Base-by-base conservation (phyloP, 2,113 vertebrate species). In the Struthidea cinerea region DNA sequence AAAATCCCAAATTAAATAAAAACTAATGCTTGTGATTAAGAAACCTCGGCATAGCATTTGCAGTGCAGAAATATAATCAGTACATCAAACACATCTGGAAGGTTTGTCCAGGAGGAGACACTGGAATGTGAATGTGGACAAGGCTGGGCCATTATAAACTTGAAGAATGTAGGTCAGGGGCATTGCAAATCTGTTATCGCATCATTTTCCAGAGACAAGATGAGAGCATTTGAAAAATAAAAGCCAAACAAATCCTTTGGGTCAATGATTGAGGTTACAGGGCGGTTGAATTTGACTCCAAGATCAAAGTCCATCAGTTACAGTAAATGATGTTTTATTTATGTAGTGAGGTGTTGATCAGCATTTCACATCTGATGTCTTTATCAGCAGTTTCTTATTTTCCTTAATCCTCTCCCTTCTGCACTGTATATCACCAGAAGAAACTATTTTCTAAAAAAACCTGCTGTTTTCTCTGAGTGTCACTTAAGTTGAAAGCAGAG, bases 71-170 rank as follows among this genome's bases (percentile, higher is more conserved):
- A 37, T 20, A n/a, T 35, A 79, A 83, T 57, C 46, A 52, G 49
- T 32, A 9, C 30, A 55, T 77, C 27, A 93, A 24, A 59, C 86
- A 89, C 93, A 94, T 84, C 87, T 94, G 89, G 90, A 91, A 94
- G 89, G 46, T 87, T 92, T 86, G 61, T 80, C 57, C 56, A 86
- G 89, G 63, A 96, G 69, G 59, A 95, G 85, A 79, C 55, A 19
- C 32, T 82, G 73, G 79, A 90, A 96, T 85, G 60, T 77, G 80
- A 88, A 87, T 20, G 22, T 7, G 3, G 87, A 28, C 49, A 84
- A 65, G 49, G 81, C 2, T 90, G 71, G 93, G 89, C 78, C 80
- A 59, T 53, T 79, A 70, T 63, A 82, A 87, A 28, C 69, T 64
- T 59, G 53, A 82, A 75, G 75, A 94, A 79, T 90, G 71, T 92